Percentiles rank a stretch among this genome's conserved stretches.
Evolutionary conservation across 2,888 invertebrate genomes (phyloP).

Genomic region (Papilio protenor): DNA sequence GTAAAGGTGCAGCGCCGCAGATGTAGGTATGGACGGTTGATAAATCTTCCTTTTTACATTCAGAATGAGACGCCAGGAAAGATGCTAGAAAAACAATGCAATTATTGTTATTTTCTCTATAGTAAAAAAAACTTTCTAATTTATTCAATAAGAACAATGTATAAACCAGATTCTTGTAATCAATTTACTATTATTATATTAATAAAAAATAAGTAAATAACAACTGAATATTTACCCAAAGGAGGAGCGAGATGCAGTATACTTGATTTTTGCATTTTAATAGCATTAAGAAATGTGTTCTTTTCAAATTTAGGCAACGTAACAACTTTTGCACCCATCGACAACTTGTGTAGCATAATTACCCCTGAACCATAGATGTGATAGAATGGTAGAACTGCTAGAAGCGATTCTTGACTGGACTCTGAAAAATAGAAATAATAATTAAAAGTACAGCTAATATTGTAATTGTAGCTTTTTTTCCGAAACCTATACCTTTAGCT

Average conservation of each 20-base stretch:
- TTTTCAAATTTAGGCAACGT: constrained; percentile 90
- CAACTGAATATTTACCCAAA: constrained; percentile 73
- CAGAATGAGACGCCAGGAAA: constrained; percentile 87
- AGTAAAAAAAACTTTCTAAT: too few species aligned
- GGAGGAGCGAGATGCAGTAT: constrained; percentile 90
- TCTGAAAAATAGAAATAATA: constrained; percentile 58
- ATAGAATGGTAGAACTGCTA: constrained; percentile 89
- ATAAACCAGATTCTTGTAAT: too few species aligned
- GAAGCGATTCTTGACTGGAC: constrained; percentile 82
- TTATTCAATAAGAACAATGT: too few species aligned
- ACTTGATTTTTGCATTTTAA: constrained; percentile 85
- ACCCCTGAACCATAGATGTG: constrained; percentile 89
- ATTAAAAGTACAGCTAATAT: too few species aligned
- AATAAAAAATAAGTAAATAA: constrained; percentile 1
- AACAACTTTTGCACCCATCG: constrained; percentile 85
- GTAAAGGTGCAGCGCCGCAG: constrained; percentile 88
- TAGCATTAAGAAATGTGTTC: constrained; percentile 85
- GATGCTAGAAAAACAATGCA: constrained; percentile 73
- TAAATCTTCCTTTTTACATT: constrained; percentile 83
- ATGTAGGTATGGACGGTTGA: constrained; percentile 79
- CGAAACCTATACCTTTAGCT: not conserved
- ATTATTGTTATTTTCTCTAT: not conserved
- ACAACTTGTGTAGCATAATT: constrained; percentile 82
- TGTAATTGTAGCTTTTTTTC: too few species aligned
- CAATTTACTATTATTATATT: too few species aligned